phyloP scores from a whole-genome alignment of 2,888 invertebrate genomes.

The Orthonevra nobilis region DNA sequence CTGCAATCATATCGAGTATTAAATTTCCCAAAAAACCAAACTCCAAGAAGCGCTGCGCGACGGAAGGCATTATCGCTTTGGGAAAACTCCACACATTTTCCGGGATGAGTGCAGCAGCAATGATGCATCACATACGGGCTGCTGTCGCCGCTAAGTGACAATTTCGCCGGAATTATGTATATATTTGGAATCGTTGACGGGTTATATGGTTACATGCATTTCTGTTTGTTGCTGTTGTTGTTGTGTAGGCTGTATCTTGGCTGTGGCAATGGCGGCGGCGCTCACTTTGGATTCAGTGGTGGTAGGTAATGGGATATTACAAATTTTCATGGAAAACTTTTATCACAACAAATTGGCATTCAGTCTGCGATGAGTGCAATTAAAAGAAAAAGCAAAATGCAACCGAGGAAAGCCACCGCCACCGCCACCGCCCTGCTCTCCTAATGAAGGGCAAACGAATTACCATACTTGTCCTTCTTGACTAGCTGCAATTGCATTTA shows the following conservation, averaged over 20 bases:
- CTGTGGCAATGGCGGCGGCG: conserved; percentile 2
- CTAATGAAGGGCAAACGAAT: conserved; percentile 56
- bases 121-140: conserved; percentile 59
- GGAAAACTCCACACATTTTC: conserved; percentile 31
- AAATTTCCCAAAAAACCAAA: conserved; percentile 39
- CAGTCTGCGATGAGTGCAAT: conserved; percentile 3
- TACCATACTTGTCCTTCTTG: conserved; percentile 50
- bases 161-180: conserved; percentile 58
- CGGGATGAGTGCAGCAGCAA: conserved; percentile 30
- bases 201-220: no score
- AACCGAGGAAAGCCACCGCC: conserved; percentile 15
- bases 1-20: conserved; percentile 48
- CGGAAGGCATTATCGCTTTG: conserved; percentile 1
- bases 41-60: neutral
- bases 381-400: conserved; percentile 1
- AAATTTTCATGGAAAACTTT: conserved; percentile 6
- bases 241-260: neutral
- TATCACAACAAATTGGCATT: conserved; percentile 20
- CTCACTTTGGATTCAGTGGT: conserved; percentile 43
- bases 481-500: conserved; percentile 51
- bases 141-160: conserved; percentile 62
- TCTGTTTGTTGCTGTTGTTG: conserved; percentile 18
- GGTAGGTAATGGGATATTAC: conserved; percentile 65
- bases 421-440: no score
- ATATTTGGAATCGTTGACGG: conserved; percentile 52